Conservation (phyloP, 2,888 invertebrate species). For the Scaptomyza polygonia region DNA sequence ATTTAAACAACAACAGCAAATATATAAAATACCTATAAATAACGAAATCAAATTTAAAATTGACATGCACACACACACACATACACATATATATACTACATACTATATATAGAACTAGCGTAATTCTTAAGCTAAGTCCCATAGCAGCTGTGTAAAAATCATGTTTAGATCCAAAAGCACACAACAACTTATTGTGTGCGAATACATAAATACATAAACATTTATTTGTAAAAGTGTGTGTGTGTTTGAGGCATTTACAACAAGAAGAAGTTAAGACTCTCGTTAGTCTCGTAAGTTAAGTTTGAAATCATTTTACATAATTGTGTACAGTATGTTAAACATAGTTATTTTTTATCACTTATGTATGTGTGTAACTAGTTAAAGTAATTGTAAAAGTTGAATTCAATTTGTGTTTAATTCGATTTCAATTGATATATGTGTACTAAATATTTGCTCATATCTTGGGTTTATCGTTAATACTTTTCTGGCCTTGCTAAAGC, state of each 20-base stretch:
- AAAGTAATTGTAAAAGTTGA: slow-evolving; percentile 33
- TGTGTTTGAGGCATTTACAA: slow-evolving; percentile 61
- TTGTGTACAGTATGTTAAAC: slow-evolving; percentile 67
- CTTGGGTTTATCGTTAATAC: slow-evolving; percentile 17
- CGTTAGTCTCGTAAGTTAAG: slow-evolving; percentile 45
- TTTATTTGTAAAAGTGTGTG: slow-evolving; percentile 1
- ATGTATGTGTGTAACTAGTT: slow-evolving; percentile 28
- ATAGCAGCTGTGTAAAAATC: slow-evolving; percentile 69
- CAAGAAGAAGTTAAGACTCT: slow-evolving; percentile 28
- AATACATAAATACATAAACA: slow-evolving; percentile 13
- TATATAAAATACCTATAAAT: slow-evolving; percentile 49
- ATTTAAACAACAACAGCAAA: slow-evolving; percentile 51
- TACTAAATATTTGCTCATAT: slow-evolving; percentile 2
- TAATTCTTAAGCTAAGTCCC: slow-evolving; percentile 63
- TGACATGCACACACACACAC: slow-evolving; percentile 1
- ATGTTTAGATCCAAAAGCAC: slow-evolving; percentile 49
- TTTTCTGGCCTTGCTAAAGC: slow-evolving; percentile 36
- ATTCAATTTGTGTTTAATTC: slow-evolving; percentile 2
- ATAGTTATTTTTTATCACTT: slow-evolving; percentile 20
- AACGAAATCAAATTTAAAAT: slow-evolving; percentile 31
- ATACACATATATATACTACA: neutral
- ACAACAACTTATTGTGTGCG: neutral
- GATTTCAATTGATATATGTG: slow-evolving; percentile 9
- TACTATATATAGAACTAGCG: slow-evolving; percentile 39
- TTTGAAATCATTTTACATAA: slow-evolving; percentile 41